A percentile compares a stretch with the other conserved stretches of the same genome.
phyloP scores from a whole-genome alignment of 2,888 invertebrate genomes.

The Spisula solida region DNA sequence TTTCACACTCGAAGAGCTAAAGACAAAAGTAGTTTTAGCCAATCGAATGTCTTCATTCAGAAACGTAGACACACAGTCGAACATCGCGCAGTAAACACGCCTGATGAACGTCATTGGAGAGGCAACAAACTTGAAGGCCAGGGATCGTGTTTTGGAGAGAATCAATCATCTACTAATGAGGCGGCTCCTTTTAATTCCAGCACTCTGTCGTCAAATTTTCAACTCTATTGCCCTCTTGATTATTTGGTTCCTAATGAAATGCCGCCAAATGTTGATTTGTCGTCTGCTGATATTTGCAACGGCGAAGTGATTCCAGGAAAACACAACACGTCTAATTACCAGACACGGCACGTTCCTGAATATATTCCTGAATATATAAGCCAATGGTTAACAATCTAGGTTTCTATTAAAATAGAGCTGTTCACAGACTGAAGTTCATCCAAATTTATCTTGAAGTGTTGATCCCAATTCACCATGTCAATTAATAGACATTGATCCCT shows the following conservation, averaged over 20 bases:
- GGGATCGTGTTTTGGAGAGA: not conserved
- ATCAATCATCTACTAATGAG: conserved; percentile 17
- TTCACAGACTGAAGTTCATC: no score
- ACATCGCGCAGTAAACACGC: not conserved
- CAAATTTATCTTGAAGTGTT: no score
- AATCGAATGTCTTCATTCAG: not conserved
- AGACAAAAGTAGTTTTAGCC: conserved; percentile 32
- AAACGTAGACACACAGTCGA: not conserved
- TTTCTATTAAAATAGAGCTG: not conserved
- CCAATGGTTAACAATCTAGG: conserved; percentile 46
- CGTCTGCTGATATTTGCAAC: conserved; percentile 76
- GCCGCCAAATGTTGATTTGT: conserved; percentile 81
- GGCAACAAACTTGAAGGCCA: not conserved
- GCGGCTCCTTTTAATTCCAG: not conserved
- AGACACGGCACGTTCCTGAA: conserved; percentile 10
- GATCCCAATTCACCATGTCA: no score
- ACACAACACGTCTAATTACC: conserved; percentile 31
- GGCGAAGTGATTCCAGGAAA: conserved; percentile 74
- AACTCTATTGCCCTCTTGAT: conserved; percentile 65
- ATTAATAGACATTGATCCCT: no score
- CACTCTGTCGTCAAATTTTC: conserved; percentile 28
- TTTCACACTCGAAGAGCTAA: conserved; percentile 70
- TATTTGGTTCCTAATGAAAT: conserved; percentile 72
- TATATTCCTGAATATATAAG: conserved; percentile 1
- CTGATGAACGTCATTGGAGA: not conserved